phyloP scores from a whole-genome alignment of 2,113 vertebrate genomes.

The Caloenas nicobarica region DNA sequence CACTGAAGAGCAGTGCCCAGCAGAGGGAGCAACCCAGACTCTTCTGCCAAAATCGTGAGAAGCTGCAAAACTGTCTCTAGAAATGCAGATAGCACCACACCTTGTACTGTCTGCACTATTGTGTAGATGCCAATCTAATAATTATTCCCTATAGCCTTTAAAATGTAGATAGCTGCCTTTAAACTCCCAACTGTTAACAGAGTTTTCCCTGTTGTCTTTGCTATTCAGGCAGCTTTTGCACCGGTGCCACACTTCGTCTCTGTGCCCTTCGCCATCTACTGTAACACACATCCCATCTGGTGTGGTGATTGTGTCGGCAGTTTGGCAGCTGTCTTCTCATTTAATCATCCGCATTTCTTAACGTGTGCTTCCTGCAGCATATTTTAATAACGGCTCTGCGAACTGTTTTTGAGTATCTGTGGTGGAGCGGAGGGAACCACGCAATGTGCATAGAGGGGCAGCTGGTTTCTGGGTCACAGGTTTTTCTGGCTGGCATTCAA shows the following conservation, averaged over 20 bases:
- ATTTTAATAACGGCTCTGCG: neutral
- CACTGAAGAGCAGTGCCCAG: neutral
- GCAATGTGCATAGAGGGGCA: accelerated
- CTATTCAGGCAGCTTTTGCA: neutral
- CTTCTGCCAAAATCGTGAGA: neutral
- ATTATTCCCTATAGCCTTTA: neutral
- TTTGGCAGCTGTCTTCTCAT: conserved; percentile 63
- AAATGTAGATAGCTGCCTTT: neutral
- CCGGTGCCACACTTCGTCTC: neutral
- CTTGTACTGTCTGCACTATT: neutral
- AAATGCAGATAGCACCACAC: neutral
- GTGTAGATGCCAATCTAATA: neutral
- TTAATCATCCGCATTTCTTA: conserved; percentile 49
- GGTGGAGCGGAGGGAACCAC: neutral
- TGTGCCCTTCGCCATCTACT: neutral
- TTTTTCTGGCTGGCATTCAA: neutral
- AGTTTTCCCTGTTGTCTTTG: neutral
- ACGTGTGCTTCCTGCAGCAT: neutral
- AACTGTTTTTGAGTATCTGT: neutral
- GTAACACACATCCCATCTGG: conserved; percentile 72
- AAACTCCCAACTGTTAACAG: neutral
- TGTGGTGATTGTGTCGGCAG: conserved; percentile 63
- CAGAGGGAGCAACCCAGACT: neutral
- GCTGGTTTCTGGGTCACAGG: accelerated
- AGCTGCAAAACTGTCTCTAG: neutral